Conservation (phyloP, 2,113 vertebrate species). For the Felis chaus region DNA sequence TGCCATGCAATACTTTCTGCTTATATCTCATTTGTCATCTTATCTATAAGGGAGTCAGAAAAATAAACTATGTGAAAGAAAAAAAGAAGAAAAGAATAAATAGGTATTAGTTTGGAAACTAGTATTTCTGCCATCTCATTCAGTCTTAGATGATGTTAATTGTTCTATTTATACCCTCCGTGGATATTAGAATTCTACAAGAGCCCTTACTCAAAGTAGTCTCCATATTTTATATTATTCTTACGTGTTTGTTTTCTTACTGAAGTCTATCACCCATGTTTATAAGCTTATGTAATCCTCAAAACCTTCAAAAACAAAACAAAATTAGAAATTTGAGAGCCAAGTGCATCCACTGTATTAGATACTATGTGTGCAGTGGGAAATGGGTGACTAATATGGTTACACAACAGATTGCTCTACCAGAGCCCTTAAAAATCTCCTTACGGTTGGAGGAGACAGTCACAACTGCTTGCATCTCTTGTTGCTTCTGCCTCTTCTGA, state of each 20-base stretch:
- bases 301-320: constrained; percentile 25
- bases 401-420: neutral
- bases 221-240: neutral
- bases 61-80: neutral
- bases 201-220: neutral
- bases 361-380: neutral
- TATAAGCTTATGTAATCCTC: neutral
- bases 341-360: neutral
- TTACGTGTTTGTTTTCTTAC: neutral
- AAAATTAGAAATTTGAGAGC: neutral
- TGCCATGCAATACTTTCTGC: neutral
- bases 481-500: neutral
- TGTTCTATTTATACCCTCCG: neutral
- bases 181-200: neutral
- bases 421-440: neutral
- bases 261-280: neutral
- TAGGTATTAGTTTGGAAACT: neutral
- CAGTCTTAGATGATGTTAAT: neutral
- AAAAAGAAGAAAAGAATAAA: neutral
- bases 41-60: neutral
- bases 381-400: neutral
- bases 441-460: neutral
- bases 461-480: constrained; percentile 21
- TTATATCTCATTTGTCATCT: constrained; percentile 1
- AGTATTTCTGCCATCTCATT: neutral